Evolutionary conservation across 2,797 vertebrate genomes (phyloP).

Genomic region (Limnodromus scolopaceus): DNA sequence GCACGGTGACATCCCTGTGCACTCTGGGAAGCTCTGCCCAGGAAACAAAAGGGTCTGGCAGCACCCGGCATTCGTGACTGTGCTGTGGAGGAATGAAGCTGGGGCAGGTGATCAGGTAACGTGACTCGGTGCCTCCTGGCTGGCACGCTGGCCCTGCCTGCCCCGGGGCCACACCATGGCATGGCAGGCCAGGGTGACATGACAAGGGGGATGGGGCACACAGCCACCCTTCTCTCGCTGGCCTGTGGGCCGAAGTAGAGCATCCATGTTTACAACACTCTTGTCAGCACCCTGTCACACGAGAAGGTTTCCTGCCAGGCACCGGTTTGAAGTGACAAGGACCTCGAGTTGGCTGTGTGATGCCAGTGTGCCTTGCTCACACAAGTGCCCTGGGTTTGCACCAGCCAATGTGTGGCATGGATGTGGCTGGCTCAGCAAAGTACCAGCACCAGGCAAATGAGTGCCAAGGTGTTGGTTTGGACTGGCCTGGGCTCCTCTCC

Average conservation of each 20-base stretch:
- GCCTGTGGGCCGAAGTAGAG: neutral
- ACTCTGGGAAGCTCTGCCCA: neutral
- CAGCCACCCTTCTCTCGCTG: neutral
- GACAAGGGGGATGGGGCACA: neutral
- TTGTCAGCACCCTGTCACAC: neutral
- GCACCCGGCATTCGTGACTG: neutral
- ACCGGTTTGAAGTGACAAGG: neutral
- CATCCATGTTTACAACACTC: neutral
- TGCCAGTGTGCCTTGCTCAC: neutral
- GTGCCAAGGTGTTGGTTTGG: neutral
- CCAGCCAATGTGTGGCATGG: neutral
- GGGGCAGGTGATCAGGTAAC: neutral
- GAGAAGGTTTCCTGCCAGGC: neutral
- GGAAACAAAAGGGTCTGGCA: neutral
- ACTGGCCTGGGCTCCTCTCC: neutral
- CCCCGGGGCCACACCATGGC: neutral
- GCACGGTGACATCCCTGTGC: neutral
- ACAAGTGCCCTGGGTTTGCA: neutral
- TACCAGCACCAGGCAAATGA: neutral
- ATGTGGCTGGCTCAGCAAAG: accelerated
- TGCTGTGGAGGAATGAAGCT: neutral
- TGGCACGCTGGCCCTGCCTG: neutral
- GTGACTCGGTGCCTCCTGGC: neutral
- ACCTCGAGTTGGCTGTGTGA: neutral
- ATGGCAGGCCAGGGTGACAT: neutral